Conservation (phyloP, 2,113 vertebrate genomes). For the Oncorhynchus mykiss region DNA sequence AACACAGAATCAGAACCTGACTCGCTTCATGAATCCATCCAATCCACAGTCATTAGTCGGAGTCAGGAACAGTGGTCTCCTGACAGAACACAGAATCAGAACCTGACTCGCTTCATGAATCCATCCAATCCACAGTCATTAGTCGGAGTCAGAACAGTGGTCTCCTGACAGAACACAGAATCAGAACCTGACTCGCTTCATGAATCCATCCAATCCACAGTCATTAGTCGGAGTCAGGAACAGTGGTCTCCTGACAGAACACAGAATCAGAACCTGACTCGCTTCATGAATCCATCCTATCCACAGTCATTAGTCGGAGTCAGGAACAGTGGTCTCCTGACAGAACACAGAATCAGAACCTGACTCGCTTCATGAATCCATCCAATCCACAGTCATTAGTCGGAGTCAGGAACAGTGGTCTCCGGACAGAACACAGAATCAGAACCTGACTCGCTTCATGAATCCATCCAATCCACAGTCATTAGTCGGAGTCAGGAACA, state of each 20-base stretch:
- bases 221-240: no score
- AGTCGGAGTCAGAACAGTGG: background rate
- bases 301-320: background rate
- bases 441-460: background rate
- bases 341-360: no score
- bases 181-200: no score
- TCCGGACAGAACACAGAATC: background rate
- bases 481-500: background rate
- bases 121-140: background rate
- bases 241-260: background rate
- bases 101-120: background rate
- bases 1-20: no score
- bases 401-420: background rate
- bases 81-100: background rate
- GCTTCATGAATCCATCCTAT: background rate
- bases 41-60: no score
- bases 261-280: background rate
- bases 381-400: no score
- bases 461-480: background rate
- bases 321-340: no score
- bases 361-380: no score
- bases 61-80: background rate
- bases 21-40: no score
- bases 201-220: no score
- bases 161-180: no score